Conservation (phyloP, 2,888 invertebrate species). For the Andrena flavipes region DNA sequence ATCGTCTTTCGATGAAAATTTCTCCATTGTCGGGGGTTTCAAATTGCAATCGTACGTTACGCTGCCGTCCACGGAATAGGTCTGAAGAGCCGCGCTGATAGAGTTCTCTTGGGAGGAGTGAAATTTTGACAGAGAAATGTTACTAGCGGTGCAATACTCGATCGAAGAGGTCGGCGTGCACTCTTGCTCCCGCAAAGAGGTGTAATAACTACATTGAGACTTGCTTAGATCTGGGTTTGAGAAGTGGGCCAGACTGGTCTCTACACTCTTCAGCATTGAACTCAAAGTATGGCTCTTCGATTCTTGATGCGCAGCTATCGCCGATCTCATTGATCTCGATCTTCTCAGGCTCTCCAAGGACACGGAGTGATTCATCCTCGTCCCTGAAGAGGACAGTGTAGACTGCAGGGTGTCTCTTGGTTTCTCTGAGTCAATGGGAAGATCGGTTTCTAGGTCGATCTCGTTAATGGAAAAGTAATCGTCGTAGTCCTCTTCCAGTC, state of each 20-base stretch:
- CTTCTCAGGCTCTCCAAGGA: background rate
- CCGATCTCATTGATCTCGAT: background rate
- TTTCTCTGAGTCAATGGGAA: background rate
- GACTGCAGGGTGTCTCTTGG: background rate
- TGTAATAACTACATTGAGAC: slow-evolving; percentile 10
- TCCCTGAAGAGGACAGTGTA: background rate
- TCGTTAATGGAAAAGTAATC: slow-evolving; percentile 37
- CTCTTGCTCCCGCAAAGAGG: background rate
- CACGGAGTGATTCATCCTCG: background rate
- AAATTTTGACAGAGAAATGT: background rate
- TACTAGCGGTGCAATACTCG: slow-evolving; percentile 21
- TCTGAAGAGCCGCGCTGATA: background rate
- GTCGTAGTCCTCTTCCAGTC: slow-evolving; percentile 43
- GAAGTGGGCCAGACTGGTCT: background rate
- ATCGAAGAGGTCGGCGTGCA: slow-evolving; percentile 17
- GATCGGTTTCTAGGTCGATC: background rate
- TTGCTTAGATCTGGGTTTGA: background rate
- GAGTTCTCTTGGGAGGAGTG: background rate
- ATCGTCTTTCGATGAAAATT: background rate
- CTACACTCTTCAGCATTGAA: background rate
- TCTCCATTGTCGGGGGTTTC: accelerated
- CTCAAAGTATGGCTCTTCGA: no score
- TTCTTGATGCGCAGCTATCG: background rate
- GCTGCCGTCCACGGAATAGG: background rate
- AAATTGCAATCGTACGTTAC: background rate